Base-by-base conservation (phyloP, 2,888 invertebrate species). In the Tetanocera ferruginea region DNA sequence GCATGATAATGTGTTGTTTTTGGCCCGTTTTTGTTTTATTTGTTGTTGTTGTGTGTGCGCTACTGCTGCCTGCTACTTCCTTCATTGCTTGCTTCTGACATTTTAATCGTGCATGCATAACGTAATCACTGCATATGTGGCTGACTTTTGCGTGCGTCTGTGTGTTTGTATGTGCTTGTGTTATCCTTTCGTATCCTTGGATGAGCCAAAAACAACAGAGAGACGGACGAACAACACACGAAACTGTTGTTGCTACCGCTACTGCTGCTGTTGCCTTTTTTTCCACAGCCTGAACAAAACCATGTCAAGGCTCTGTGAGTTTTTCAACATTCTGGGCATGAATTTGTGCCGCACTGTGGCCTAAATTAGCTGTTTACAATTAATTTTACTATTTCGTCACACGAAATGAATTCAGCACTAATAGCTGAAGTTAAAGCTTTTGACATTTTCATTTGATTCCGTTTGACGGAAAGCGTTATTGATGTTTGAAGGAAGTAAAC, bases 61-160 rank as follows among this genome's bases (percentile, higher is more conserved):
- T 23, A 25, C 52, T 70, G 31, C 17, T 31, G 43, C 14, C 25
- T 19, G n/a, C 31, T 55, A 28, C 9, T 62, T 23, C n/a, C 23
- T 9, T 73, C 37, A 19, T 73, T 49, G 62, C 55, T 67, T 67
- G 55, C 25, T 67, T 52, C 67, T 66, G 75, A 75, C 75, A 37
- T 75, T 75, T 75, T 75, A 75, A 75, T 75, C 75, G 75, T 75
- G 75, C 75, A 75, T 75, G 75, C 75, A 75, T 75, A 75, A 75
- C 75, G 66, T 55, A 75, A 75, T 75, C 75, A 67, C 67, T 67
- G 55, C 67, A 67, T 62, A 51, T 75, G 55, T 55, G 75, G 23
- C 34, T 75, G 52, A 23, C 17, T 75, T 72, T 37, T 75, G 66
- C 55, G 34, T 66, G 37, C 5, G 60, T 14, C 4, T 60, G 55